Evolutionary conservation across 2,888 invertebrate genomes (phyloP), one percentile per base, ranked within the genome.

Genomic region (Netelia melanura): DNA sequence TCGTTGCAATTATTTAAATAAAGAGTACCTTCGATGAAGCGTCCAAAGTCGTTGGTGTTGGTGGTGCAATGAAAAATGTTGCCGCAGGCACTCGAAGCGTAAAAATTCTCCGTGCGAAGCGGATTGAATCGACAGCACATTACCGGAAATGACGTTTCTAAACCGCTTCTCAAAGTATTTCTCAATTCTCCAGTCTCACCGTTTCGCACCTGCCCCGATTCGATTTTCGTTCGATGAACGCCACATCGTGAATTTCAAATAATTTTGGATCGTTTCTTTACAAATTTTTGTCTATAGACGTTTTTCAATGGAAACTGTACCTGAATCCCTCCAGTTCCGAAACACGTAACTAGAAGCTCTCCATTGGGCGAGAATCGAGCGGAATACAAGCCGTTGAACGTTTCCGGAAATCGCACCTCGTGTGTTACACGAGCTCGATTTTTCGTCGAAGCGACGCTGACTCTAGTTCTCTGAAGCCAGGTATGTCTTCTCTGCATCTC

Each of bases 321-420:
- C 94, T 95, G 95, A 88, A 95, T 94, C 71, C 94, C 89, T n/a
- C 95, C 95, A 62, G 94, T 92, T 17, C 95, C 95, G 89, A 95
- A 95, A 6, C 94, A 94, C n/a, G 94, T 92, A 21, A 95, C 93
- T 75, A 96, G 86, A 58, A 88, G 82, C n/a, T 93, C 91, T 3
- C 95, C 95, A 77, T 94, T 92, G 0, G 94, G 92, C 17, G 94
- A 92, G 89, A 94, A 95, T 56, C 92, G 89, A 88, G 95, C 93
- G 70, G 88, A 87, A 76, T 92, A 93, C 14, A 94, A 86, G n/a
- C 94, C 94, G 82, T 91, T 89, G 54, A 89, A 90, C n/a, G 81
- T 90, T 58, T 90, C 90, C 30, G 93, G 90, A 88, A 93, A 91
- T 67, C 87, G 87, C 61, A 91, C 87, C 87, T 92, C 91, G 67